These are phyloP conservation scores for Geococcyx californianus DNA, from an alignment of 2,113 vertebrate genomes.

Conservation along the genomic window DNA sequence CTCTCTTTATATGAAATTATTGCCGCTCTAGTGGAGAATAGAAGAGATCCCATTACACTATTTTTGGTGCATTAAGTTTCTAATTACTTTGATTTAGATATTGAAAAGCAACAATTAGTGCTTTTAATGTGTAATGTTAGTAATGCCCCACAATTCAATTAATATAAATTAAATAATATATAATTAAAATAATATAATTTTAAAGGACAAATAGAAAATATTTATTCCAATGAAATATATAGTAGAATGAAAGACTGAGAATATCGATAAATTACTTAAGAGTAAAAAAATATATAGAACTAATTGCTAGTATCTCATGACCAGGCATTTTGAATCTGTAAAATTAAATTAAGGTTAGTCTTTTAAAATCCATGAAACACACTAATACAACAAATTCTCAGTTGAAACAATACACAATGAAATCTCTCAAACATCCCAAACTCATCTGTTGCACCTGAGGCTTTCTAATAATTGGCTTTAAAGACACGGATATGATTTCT, in stretches of 20 bases:
- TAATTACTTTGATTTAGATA: constrained; percentile 32
- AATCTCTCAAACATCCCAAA: neutral
- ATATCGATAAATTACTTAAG: neutral
- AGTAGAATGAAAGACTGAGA: neutral
- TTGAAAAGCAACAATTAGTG: constrained; percentile 32
- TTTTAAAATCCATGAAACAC: neutral
- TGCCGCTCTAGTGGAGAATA: constrained; percentile 26
- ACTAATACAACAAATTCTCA: neutral
- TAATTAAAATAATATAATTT: neutral
- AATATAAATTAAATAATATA: too few relatives aligned
- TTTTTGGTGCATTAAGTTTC: constrained; percentile 25
- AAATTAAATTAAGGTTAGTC: neutral
- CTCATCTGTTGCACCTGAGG: neutral
- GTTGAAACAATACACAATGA: neutral
- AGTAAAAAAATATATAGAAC: neutral
- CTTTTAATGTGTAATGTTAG: neutral
- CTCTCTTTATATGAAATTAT: constrained; percentile 55
- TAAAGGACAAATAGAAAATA: neutral
- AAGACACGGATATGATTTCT: neutral
- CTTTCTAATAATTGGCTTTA: neutral
- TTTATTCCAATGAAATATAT: neutral
- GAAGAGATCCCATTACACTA: neutral
- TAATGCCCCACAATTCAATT: neutral
- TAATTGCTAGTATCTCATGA: neutral
- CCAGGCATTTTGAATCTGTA: neutral